A percentile compares a stretch with the other conserved stretches of the same genome.
Conservation (phyloP, 2,797 vertebrate species). For the Aldrovandia affinis region DNA sequence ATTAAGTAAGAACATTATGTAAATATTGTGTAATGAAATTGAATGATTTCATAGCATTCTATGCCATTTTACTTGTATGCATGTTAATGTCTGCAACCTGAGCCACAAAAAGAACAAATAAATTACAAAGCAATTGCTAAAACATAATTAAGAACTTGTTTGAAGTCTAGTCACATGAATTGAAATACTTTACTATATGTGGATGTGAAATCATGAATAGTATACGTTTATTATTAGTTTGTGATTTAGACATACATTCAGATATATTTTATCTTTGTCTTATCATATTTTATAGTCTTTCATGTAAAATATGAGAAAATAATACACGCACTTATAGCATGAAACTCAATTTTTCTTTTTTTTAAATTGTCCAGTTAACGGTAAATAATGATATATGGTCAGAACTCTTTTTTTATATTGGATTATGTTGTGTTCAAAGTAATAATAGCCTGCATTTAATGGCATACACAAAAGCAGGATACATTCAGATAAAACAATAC, state of each 20-base stretch:
- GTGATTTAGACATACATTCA: constrained; percentile 58
- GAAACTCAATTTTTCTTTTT: no score
- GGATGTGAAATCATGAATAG: constrained; percentile 45
- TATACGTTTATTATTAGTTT: constrained; percentile 70
- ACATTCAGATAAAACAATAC: constrained; percentile 31
- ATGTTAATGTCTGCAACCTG: constrained; percentile 21
- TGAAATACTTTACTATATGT: constrained; percentile 60
- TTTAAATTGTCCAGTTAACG: not conserved
- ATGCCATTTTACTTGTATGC: not conserved
- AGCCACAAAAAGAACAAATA: constrained; percentile 43
- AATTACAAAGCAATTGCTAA: not conserved
- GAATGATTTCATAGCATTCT: constrained; percentile 3
- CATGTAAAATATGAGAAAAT: not conserved
- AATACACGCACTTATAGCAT: not conserved
- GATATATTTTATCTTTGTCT: not conserved
- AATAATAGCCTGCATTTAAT: constrained; percentile 33
- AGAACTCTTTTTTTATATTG: not conserved
- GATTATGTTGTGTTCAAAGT: constrained; percentile 9
- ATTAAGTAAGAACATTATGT: constrained; percentile 10
- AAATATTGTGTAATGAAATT: constrained; percentile 1
- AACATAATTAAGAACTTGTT: not conserved
- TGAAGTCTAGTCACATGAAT: constrained; percentile 48
- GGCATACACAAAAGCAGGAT: constrained; percentile 45
- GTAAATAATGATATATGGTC: not conserved
- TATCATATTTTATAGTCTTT: not conserved